Evolutionary conservation across 2,888 invertebrate species (phyloP), one percentile per base, ranked within the genome.

Genomic region (Alloplasta piceator): DNA sequence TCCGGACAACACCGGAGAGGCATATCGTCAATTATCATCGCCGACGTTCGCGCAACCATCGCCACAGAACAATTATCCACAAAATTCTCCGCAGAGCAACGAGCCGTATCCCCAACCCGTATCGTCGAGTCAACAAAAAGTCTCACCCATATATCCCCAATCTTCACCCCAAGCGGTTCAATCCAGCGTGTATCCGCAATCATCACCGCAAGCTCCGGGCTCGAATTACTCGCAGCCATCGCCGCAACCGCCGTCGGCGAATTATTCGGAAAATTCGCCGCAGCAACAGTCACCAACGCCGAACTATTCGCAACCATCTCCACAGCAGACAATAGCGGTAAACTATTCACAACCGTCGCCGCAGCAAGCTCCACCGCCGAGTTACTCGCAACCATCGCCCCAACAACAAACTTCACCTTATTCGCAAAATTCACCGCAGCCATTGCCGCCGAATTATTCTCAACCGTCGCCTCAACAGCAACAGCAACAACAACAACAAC

Each of bases 211-310:
- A 61, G 70, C 84, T 0, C 87, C 90, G 83, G 83, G 93, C 14
- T 91, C 92, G 63, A 93, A 92, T 82, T 93, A 93, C 79, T 91
- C 92, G 5, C 93, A 93, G 83, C 83, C 89, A 1, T 89, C 91
- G 4, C 91, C 91, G 71, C 93, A 93, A 77, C 88, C 84, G 52
- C 83, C 90, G 16, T 84, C 89, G 5, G 86, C 79, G 14, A 83
- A 88, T 78, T 92, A 92, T 14, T 92, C 92, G 0, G 90, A 92
- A 14, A 85, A 89, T 3, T 92, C 91, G 2, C 90, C 91, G 0
- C 91, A 91, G 60, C 84, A 83, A 26, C 84, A 83, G 14, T 58
- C 84, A 71, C 88, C 89, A 5, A 89, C 90, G 63, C 94, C 95
- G 39, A 94, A 93, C 86, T 93, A 93, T 56, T 89, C 91, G 0